phyloP scores from a whole-genome alignment of 2,888 invertebrate species.

The Polyommatus iphigenia region DNA sequence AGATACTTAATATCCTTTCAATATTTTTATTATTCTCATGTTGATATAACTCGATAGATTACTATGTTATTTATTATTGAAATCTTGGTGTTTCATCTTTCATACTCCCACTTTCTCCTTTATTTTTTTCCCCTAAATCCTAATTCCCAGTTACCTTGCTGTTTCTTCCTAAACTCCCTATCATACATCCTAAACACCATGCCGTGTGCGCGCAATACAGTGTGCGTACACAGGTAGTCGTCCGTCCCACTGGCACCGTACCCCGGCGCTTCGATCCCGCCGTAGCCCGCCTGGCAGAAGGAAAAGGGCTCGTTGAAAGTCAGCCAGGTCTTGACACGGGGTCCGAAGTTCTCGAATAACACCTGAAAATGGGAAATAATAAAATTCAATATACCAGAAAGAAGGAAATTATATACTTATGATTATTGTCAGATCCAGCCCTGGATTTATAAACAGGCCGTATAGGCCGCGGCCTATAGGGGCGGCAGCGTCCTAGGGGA shows the following conservation, averaged over 20 bases:
- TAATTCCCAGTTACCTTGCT: slow-evolving; percentile 35
- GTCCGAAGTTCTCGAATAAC: slow-evolving; percentile 72
- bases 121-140: not conserved
- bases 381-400: too few relatives aligned
- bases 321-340: slow-evolving; percentile 77
- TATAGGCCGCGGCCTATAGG: too few relatives aligned
- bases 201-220: slow-evolving; percentile 83
- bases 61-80: too few relatives aligned
- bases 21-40: too few relatives aligned
- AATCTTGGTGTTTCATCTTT: too few relatives aligned
- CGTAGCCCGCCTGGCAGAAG: slow-evolving; percentile 73
- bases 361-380: slow-evolving; percentile 51
- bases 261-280: slow-evolving; percentile 74
- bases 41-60: too few relatives aligned
- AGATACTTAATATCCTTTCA: too few relatives aligned
- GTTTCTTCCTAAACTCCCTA: slow-evolving; percentile 53
- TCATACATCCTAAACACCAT: slow-evolving; percentile 81
- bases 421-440: too few relatives aligned
- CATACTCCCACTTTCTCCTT: too few relatives aligned
- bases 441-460: too few relatives aligned
- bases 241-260: slow-evolving; percentile 73
- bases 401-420: too few relatives aligned
- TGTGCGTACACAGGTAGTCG: slow-evolving; percentile 83
- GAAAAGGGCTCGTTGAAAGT: slow-evolving; percentile 83
- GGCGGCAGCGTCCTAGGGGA: too few relatives aligned